Percentiles rank a stretch among this genome's conserved stretches.
These are phyloP conservation scores for Falco naumanni DNA, from an alignment of 2,797 vertebrate species.

Conservation along the genomic window DNA sequence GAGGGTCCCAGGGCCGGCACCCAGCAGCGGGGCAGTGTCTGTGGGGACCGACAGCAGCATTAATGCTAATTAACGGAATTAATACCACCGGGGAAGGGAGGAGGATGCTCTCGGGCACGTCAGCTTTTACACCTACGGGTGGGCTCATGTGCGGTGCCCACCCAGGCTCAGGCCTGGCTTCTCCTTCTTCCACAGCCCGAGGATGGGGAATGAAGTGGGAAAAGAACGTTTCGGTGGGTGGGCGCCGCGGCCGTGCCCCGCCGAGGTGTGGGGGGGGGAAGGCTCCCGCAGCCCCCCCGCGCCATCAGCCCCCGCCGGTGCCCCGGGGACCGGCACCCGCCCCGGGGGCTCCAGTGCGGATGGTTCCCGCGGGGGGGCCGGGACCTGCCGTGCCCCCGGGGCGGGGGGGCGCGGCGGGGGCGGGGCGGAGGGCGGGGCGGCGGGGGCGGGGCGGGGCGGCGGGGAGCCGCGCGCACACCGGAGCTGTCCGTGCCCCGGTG, in stretches of 20 bases:
- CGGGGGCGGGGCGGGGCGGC: neutral
- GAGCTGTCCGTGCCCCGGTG: neutral
- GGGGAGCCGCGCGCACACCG: neutral
- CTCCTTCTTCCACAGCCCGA: neutral
- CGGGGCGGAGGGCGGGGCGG: neutral
- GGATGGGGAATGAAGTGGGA: fast-evolving
- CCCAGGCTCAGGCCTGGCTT: neutral
- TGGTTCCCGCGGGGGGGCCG: too few relatives aligned
- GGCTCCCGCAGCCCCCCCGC: neutral
- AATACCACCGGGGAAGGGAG: neutral
- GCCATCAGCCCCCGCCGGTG: neutral
- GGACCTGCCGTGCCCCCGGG: neutral
- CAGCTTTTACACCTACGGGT: neutral
- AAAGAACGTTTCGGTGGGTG: too few relatives aligned
- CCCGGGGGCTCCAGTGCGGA: neutral
- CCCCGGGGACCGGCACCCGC: neutral
- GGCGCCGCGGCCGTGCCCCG: too few relatives aligned
- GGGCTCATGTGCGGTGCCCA: neutral
- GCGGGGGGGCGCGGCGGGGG: neutral
- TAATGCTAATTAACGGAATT: neutral
- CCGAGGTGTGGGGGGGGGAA: too few relatives aligned
- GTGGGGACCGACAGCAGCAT: neutral
- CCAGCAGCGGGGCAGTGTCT: neutral
- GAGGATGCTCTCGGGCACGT: neutral
- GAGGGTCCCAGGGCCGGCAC: neutral